These are phyloP conservation scores for Hystrix brachyura DNA, from an alignment of 2,113 vertebrate species.

Conservation along the genomic window DNA sequence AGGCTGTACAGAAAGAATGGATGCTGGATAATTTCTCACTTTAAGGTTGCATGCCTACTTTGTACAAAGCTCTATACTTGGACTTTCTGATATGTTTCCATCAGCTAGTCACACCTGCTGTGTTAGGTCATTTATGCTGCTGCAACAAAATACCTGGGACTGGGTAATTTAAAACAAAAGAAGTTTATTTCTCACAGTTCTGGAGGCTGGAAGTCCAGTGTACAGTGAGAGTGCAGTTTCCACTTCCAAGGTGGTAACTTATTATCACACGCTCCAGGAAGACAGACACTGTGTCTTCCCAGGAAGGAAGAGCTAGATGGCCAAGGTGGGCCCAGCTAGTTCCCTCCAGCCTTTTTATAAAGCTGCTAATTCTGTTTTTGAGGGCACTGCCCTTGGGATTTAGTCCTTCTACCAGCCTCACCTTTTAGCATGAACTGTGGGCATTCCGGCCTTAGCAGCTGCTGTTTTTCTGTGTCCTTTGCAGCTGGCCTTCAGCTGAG, in stretches of 20 bases:
- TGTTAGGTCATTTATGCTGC: neutral
- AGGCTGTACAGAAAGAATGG: neutral
- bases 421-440: neutral
- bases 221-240: neutral
- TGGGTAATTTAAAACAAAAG: neutral
- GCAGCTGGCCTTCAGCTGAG: neutral
- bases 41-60: neutral
- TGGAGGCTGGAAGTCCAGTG: neutral
- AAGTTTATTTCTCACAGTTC: neutral
- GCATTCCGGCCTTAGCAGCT: neutral
- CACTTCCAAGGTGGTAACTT: neutral
- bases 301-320: neutral
- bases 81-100: neutral
- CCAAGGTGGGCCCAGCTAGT: neutral
- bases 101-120: neutral
- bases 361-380: neutral
- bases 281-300: neutral
- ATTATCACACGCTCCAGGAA: neutral
- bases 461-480: neutral
- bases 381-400: neutral
- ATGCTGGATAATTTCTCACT: neutral
- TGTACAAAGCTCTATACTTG: neutral
- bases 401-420: neutral
- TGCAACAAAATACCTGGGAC: neutral
- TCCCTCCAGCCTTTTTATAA: neutral